A percentile compares a stretch with the other conserved stretches of the same genome.
Evolutionary conservation across 1,140 invertebrate genomes (phyloP).

Genomic region (Leptinotarsa texana): DNA sequence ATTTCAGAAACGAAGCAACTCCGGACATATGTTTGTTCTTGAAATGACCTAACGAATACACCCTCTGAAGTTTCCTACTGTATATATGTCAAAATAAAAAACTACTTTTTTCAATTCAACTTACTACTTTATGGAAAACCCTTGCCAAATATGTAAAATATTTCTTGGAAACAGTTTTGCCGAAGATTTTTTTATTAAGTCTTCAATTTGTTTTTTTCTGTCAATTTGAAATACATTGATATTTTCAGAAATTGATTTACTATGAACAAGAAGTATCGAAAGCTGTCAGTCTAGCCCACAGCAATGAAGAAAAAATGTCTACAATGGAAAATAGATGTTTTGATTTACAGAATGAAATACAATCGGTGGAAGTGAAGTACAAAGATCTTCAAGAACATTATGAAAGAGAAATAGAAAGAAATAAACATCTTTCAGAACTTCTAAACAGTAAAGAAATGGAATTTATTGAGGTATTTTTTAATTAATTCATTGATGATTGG

Average conservation of each 20-base stretch:
- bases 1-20: no score
- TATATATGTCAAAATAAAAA: no score
- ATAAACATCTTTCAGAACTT: conserved; percentile 60
- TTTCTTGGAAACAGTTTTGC: no score
- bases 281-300: conserved; percentile 66
- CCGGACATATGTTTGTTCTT: no score
- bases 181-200: no score
- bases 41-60: no score
- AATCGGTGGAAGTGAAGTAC: conserved; percentile 57
- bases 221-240: no score
- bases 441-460: conserved; percentile 59
- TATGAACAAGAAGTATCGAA: conserved; percentile 70
- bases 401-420: conserved; percentile 58
- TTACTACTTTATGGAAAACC: no score
- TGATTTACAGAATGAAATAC: conserved; percentile 48
- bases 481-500: not conserved
- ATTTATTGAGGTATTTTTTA: conserved; percentile 58
- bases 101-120: no score
- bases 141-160: no score
- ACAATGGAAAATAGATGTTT: conserved; percentile 48
- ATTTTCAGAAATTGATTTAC: conserved; percentile 49
- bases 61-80: no score
- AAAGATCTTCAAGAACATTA: conserved; percentile 58
- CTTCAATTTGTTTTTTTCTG: no score
- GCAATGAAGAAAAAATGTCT: conserved; percentile 67